phyloP scores from a whole-genome alignment of 1,140 invertebrate genomes.

The Platorchestia sp. region DNA sequence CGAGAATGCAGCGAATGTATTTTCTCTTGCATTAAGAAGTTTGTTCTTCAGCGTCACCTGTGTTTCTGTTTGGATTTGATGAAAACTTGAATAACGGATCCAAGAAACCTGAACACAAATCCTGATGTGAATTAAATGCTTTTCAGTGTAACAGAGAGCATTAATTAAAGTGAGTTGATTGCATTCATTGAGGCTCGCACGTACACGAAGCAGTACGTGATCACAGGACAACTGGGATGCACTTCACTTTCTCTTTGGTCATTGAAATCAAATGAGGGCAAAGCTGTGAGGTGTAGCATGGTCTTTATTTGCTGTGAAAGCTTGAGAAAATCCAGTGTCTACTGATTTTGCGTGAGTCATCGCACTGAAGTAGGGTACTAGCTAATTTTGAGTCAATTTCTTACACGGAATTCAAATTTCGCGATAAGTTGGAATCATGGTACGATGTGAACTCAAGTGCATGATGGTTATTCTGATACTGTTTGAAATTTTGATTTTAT shows the following conservation, averaged over 20 bases:
- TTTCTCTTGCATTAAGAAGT: neutral
- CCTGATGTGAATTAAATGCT: neutral
- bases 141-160: neutral
- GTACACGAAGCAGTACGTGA: constrained; percentile 5
- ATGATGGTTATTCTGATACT: neutral
- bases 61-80: neutral
- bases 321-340: neutral
- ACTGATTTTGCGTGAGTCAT: neutral
- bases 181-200: constrained; percentile 34
- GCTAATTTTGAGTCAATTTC: no score
- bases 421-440: neutral
- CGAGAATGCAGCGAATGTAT: neutral
- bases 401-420: neutral
- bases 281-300: neutral
- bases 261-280: neutral
- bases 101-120: neutral
- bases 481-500: neutral
- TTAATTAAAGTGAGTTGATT: neutral
- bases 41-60: neutral
- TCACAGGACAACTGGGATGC: neutral
- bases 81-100: neutral
- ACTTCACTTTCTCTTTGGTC: constrained; percentile 37
- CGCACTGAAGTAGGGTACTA: neutral
- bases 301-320: neutral
- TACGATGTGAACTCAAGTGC: neutral